Conservation (phyloP, 1,140 invertebrate genomes). For the Neoseiulus cucumeris region DNA sequence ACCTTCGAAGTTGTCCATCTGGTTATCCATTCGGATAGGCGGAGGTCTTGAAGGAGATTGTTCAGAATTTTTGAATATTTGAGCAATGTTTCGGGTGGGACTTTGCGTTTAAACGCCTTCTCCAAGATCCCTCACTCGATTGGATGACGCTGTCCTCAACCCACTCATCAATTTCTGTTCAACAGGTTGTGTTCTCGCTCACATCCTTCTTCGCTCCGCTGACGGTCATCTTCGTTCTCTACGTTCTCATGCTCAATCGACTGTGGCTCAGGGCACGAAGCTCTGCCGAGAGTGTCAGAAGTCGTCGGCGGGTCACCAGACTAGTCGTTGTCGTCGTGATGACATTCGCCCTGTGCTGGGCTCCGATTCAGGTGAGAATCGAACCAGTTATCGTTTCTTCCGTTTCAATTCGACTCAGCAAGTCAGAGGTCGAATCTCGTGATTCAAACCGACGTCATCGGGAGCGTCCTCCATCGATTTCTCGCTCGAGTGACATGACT, state of each 20-base stretch:
- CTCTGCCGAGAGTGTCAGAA: constrained; percentile 47
- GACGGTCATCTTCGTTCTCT: constrained; percentile 65
- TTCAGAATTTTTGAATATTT: too few species aligned
- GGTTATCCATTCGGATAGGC: too few species aligned
- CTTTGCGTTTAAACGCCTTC: too few species aligned
- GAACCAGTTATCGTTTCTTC: constrained; percentile 28
- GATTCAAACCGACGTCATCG: too few species aligned
- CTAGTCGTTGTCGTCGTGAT: constrained; percentile 84
- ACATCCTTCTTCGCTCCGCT: constrained; percentile 66
- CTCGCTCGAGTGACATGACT: too few species aligned
- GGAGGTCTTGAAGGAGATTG: too few species aligned
- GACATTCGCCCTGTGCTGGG: constrained; percentile 87
- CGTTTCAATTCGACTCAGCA: background rate
- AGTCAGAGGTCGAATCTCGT: too few species aligned
- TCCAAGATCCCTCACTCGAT: background rate
- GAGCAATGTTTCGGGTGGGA: too few species aligned
- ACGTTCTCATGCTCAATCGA: constrained; percentile 67
- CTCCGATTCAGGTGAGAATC: constrained; percentile 56
- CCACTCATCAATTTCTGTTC: constrained; percentile 26
- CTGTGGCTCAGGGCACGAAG: constrained; percentile 59
- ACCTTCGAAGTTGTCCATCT: too few species aligned
- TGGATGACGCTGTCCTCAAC: too few species aligned
- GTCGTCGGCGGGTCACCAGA: constrained; percentile 70
- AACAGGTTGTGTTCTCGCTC: constrained; percentile 53
- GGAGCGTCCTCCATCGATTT: too few species aligned